Base-by-base conservation (phyloP, 2,113 vertebrate species). In the Megaceryle torquata region DNA sequence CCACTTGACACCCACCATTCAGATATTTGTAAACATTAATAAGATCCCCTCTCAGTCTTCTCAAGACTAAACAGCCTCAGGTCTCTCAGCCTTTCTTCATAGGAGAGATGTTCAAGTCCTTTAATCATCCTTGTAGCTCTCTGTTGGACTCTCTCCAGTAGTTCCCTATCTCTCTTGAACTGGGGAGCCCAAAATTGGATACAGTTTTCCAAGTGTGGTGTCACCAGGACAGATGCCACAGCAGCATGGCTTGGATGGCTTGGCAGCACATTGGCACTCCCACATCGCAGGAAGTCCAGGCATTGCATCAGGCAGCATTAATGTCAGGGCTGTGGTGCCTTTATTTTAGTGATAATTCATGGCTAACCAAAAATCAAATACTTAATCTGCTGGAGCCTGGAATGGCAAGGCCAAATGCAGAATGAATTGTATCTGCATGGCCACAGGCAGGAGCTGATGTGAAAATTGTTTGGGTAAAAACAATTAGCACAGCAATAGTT, bases 221-320 rank as follows among this genome's bases (percentile, higher is more conserved):
- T 51, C 24, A 51, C 22, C 50, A 51, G 50, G 24, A 22, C 50
- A 28, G 51, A 60, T 51, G 39, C 46, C 0, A 0, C 3, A 4
- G 54, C 60, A 74, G 41, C 15, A 4, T 4, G 20, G 64, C 59
- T 77, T 15, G 53, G 35, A 13, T 1, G 5, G 22, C 26, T 44
- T 2, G 1, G 33, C 44, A 39, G 46, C 41, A 16, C 51, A 14
- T 10, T 0, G 8, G 31, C 56, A 26, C 57, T 89, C 57, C 57
- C 41, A 14, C 17, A 2, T 51, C 15, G 1, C 2, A 3, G 16
- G 50, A 80, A 80, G 31, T 67, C 39, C 0, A 5, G 76, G 60
- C 51, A 3, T 50, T 35, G 71, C 39, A 14, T 78, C 51, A 48
- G 57, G 44, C 50, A 69, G 43, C 1, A 2, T 56, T 72, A 60